A percentile compares a stretch with the other conserved stretches of the same genome.
Conservation (phyloP, 2,113 vertebrate genomes). For the Petaurus breviceps region DNA sequence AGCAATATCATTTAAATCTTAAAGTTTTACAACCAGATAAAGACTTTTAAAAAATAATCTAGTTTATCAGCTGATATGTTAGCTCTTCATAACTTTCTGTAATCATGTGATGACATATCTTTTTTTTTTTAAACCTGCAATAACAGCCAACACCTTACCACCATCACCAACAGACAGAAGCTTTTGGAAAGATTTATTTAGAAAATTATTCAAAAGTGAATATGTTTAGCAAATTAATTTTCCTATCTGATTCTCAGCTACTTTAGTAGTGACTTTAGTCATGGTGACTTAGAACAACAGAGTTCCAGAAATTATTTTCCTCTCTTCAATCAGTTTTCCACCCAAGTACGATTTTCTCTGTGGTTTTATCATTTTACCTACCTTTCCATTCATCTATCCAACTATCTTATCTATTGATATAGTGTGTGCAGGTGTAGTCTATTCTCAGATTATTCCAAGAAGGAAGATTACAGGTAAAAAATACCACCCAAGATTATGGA, state of each 20-base stretch:
- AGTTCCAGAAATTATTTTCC: background rate
- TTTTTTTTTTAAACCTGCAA: too few relatives aligned
- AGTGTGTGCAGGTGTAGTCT: background rate
- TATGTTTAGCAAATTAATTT: conserved; percentile 1
- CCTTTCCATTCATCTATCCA: background rate
- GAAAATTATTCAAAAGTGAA: background rate
- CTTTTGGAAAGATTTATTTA: background rate
- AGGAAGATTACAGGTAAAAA: background rate
- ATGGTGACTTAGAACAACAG: background rate
- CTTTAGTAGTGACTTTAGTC: background rate
- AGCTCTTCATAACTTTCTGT: too few relatives aligned
- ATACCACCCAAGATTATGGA: background rate
- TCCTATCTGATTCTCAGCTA: background rate
- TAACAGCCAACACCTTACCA: background rate
- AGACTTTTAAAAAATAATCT: too few relatives aligned
- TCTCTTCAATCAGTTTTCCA: background rate
- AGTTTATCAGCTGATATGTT: too few relatives aligned
- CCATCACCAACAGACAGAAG: background rate
- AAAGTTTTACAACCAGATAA: too few relatives aligned
- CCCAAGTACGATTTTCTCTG: background rate
- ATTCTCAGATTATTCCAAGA: background rate
- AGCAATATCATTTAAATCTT: too few relatives aligned
- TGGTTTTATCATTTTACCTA: background rate
- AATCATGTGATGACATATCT: too few relatives aligned
- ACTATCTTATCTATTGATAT: background rate